A percentile compares a stretch with the other conserved stretches of the same genome.
Evolutionary conservation across 2,797 vertebrate genomes (phyloP).

Genomic region (Discoglossus pictus): DNA sequence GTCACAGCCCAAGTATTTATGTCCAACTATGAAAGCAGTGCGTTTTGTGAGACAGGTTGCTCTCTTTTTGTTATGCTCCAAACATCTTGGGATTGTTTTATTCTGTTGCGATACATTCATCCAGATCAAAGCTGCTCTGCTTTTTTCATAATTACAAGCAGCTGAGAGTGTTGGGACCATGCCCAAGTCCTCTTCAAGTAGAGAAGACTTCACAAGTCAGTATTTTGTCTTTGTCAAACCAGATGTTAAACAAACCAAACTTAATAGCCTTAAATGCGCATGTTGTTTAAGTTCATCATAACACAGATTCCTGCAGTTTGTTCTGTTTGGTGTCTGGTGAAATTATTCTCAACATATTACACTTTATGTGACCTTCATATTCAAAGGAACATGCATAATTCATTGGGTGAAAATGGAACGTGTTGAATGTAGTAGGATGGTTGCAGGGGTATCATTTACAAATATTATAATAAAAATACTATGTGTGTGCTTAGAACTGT

Average conservation of each 20-base stretch:
- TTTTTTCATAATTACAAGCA: conserved; percentile 20
- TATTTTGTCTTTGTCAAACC: conserved; percentile 22
- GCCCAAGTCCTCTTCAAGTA: conserved; percentile 1
- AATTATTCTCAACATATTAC: neutral
- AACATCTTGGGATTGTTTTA: conserved; percentile 18
- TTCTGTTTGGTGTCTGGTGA: conserved; percentile 21
- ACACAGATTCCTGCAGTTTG: neutral
- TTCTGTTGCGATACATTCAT: neutral
- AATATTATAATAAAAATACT: too few species aligned
- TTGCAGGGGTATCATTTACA: too few species aligned
- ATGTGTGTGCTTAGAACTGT: too few species aligned
- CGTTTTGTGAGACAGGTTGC: neutral
- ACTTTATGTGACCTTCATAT: neutral
- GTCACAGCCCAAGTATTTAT: neutral
- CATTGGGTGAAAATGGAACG: too few species aligned
- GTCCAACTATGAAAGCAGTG: neutral
- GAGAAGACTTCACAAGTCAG: conserved; percentile 14
- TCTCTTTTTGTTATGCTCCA: neutral
- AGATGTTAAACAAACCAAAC: conserved; percentile 20
- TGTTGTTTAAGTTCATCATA: conserved; percentile 11
- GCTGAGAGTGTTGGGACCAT: neutral
- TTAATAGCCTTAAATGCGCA: conserved; percentile 14
- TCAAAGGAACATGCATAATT: too few species aligned
- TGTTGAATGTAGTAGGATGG: too few species aligned
- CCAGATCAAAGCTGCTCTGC: conserved; percentile 37